phyloP scores from a whole-genome alignment of 2,888 invertebrate species.

The Caradrina clavipalpis region DNA sequence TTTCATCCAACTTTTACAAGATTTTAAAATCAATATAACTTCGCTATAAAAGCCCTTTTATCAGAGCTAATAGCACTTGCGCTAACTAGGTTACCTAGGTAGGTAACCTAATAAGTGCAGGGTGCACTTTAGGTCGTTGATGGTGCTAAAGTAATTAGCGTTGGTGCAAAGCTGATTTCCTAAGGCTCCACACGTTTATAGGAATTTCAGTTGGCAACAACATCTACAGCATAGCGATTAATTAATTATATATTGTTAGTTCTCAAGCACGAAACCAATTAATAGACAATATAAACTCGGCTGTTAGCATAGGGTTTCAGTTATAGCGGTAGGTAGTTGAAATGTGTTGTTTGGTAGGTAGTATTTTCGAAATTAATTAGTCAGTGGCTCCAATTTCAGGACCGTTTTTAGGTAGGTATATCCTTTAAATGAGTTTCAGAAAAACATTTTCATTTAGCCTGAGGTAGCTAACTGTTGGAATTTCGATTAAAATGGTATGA shows the following conservation, averaged over 20 bases:
- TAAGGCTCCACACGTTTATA: slow-evolving; percentile 8
- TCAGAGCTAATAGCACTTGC: slow-evolving; percentile 6
- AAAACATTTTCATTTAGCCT: neutral
- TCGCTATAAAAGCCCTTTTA: slow-evolving; percentile 20
- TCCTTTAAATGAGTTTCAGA: neutral
- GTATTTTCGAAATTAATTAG: slow-evolving; percentile 11
- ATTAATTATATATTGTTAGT: slow-evolving; percentile 17
- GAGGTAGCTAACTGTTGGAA: neutral
- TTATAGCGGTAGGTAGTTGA: slow-evolving; percentile 3
- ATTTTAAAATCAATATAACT: slow-evolving; percentile 31
- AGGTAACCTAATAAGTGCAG: slow-evolving; percentile 37
- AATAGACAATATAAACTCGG: slow-evolving; percentile 27
- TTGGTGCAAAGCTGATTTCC: slow-evolving; percentile 23
- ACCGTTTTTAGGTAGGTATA: neutral
- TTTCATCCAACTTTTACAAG: slow-evolving; percentile 13
- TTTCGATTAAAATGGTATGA: neutral
- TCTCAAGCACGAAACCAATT: slow-evolving; percentile 32
- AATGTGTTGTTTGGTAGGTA: neutral
- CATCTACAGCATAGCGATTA: slow-evolving; percentile 2
- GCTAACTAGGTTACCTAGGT: slow-evolving; percentile 11
- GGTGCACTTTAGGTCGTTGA: slow-evolving; percentile 54
- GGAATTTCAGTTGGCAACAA: slow-evolving; percentile 7
- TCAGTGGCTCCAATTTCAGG: neutral
- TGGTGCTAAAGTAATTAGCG: slow-evolving; percentile 45
- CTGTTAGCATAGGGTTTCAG: slow-evolving; percentile 11